Evolutionary conservation across 2,888 invertebrate genomes (phyloP), one percentile per base, ranked within the genome.

Genomic region (Cheiracanthium punctorium): DNA sequence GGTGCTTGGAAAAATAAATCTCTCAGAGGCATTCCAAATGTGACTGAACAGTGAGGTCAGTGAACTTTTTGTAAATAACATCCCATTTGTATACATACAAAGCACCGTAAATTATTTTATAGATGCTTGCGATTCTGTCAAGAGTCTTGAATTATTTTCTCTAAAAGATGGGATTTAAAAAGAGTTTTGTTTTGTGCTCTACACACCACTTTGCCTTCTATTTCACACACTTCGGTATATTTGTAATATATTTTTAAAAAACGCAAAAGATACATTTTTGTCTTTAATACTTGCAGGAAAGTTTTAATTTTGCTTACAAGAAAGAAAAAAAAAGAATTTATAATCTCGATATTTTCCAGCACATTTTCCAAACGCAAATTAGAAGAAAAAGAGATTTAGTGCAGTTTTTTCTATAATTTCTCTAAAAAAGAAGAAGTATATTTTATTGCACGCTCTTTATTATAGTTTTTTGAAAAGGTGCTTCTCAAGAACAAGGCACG

Each of bases 151-250:
- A 58, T 58, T 58, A 58, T 58, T 58, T 24, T 58, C 58, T 58
- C 24, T 58, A 24, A 17, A 58, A 12, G 24, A 58, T 58, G 58
- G 24, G 24, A 58, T 24, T 24, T 2, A 24, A 24, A 17, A 58
- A 7, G 2, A 24, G 24, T 24, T n/a, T n/a, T n/a, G n/a, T 58
- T 58, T 58, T 58, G 58, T 58, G 58, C 58, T 58, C n/a, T n/a
- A n/a, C n/a, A 58, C 58, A 58, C 58, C 58, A 58, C 58, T 20
- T 24, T 58, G 58, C 58, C 58, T 58, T 58, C 58, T 58, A 48
- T 48, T 48, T 24, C 24, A 24, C 58, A 58, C 58, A 58, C 24
- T 58, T 58, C 20, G 1, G 58, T 58, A 58, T 24, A 58, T 58
- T 58, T 58, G 24, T 58, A 24, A 58, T 58, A 1, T 58, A 58